phyloP scores from a whole-genome alignment of 1,140 invertebrate genomes.

The Aleiodes sp. region DNA sequence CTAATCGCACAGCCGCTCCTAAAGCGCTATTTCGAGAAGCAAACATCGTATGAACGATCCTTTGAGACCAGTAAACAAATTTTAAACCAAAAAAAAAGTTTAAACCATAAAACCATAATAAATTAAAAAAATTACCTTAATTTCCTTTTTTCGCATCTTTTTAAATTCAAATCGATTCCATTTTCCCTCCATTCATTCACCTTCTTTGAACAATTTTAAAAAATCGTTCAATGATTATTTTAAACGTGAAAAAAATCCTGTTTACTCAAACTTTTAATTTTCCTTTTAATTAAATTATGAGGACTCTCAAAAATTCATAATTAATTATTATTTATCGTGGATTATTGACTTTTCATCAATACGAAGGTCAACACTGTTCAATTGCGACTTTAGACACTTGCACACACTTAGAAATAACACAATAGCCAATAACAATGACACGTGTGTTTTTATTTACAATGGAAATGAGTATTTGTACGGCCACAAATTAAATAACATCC shows the following conservation, averaged over 20 bases:
- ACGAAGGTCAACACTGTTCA: background rate
- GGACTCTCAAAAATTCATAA: too few relatives aligned
- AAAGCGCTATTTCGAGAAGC: background rate
- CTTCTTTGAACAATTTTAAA: background rate
- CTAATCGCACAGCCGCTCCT: background rate
- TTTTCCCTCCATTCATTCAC: slow-evolving; percentile 5
- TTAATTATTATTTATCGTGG: too few relatives aligned
- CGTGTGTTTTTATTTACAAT: slow-evolving; percentile 9
- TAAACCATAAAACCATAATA: too few relatives aligned
- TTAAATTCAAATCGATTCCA: background rate
- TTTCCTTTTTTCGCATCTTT: background rate
- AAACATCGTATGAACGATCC: background rate
- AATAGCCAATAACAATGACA: background rate
- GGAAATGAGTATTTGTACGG: background rate
- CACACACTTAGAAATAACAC: background rate
- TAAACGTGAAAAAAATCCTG: too few relatives aligned
- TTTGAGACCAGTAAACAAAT: too few relatives aligned
- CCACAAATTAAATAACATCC: background rate
- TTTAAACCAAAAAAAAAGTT: too few relatives aligned
- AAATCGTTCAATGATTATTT: too few relatives aligned
- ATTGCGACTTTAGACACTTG: background rate
- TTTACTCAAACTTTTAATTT: too few relatives aligned
- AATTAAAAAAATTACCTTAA: slow-evolving; percentile 1
- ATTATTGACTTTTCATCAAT: background rate
- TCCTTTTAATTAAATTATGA: too few relatives aligned